Percentiles rank a stretch among this genome's conserved stretches.
Conservation (phyloP, 1,140 invertebrate species). For the Hyles vespertilio region DNA sequence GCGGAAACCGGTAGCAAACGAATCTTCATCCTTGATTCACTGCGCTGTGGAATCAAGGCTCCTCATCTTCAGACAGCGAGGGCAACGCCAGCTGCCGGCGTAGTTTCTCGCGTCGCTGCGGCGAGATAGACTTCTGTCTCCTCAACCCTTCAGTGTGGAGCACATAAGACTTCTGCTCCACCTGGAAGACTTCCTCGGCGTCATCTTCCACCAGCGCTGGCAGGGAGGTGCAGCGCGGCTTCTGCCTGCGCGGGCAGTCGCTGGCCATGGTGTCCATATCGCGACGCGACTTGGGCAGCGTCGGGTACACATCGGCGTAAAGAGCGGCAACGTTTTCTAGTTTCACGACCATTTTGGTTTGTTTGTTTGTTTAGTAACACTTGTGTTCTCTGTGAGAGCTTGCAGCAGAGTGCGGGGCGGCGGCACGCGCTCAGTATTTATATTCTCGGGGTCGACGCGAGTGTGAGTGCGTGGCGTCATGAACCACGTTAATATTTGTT, state of each 20-base stretch:
- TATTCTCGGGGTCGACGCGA: slow-evolving; percentile 34
- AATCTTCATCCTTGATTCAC: slow-evolving; percentile 44
- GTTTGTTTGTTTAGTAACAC: background rate
- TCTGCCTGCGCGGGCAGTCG: slow-evolving; percentile 44
- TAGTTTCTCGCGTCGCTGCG: slow-evolving; percentile 50
- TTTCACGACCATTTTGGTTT: slow-evolving; percentile 61
- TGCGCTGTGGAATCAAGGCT: slow-evolving; percentile 49
- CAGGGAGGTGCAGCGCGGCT: slow-evolving; percentile 34
- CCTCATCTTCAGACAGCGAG: slow-evolving; percentile 65
- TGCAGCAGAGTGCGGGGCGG: slow-evolving; percentile 52
- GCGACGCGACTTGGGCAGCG: slow-evolving; percentile 43
- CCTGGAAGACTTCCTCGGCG: slow-evolving; percentile 55
- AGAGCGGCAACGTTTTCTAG: slow-evolving; percentile 53
- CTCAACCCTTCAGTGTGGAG: slow-evolving; percentile 46
- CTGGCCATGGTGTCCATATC: slow-evolving; percentile 38
- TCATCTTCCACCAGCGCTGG: slow-evolving; percentile 65
- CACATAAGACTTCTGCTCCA: slow-evolving; percentile 43
- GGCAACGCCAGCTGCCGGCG: slow-evolving; percentile 55
- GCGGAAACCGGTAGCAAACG: slow-evolving; percentile 25
- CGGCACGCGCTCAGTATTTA: slow-evolving; percentile 43
- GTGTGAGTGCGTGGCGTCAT: slow-evolving; percentile 53
- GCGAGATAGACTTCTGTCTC: slow-evolving; percentile 61
- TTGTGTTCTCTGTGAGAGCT: slow-evolving; percentile 37
- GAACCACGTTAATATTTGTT: slow-evolving; percentile 18
- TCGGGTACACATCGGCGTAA: slow-evolving; percentile 62